phyloP scores from a whole-genome alignment of 1,140 invertebrate genomes.

The Pseudoatta argentina region DNA sequence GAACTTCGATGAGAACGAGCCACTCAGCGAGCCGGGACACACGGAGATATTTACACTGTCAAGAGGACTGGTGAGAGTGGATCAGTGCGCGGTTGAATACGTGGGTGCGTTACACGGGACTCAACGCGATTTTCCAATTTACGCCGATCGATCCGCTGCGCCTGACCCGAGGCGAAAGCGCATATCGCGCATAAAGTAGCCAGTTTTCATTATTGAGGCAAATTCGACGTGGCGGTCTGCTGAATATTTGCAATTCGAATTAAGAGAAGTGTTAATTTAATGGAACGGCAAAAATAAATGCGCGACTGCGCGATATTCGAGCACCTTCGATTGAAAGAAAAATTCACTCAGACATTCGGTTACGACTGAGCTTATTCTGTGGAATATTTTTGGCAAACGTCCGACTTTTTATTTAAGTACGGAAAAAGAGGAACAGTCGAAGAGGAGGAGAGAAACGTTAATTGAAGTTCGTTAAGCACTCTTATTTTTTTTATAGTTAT shows the following conservation, averaged over 20 bases:
- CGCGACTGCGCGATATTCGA: conserved; percentile 16
- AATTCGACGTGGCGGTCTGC: conserved; percentile 34
- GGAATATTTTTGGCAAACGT: conserved; percentile 23
- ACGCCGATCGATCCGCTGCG: conserved; percentile 42
- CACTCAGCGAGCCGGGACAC: conserved; percentile 44
- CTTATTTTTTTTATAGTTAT: not conserved
- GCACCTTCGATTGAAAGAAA: not conserved
- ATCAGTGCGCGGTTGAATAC: conserved; percentile 60
- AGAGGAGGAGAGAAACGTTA: not conserved
- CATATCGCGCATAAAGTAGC: conserved; percentile 62
- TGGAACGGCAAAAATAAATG: conserved; percentile 43
- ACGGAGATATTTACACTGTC: conserved; percentile 72
- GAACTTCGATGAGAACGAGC: conserved; percentile 68
- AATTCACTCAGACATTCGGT: not conserved
- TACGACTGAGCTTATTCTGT: not conserved
- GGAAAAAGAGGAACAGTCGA: too few relatives aligned
- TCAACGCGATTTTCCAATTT: conserved; percentile 65
- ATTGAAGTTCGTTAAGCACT: conserved; percentile 6
- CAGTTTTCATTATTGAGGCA: conserved; percentile 61
- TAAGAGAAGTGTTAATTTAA: conserved; percentile 50
- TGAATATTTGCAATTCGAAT: conserved; percentile 57
- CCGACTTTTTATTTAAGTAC: not conserved
- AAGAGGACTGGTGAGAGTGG: conserved; percentile 35
- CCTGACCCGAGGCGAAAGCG: conserved; percentile 36
- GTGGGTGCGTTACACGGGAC: conserved; percentile 49